Percentiles rank a stretch among this genome's conserved stretches.
Evolutionary conservation across 2,797 vertebrate species (phyloP).

Genomic region (Lepilemur septentrionalis): DNA sequence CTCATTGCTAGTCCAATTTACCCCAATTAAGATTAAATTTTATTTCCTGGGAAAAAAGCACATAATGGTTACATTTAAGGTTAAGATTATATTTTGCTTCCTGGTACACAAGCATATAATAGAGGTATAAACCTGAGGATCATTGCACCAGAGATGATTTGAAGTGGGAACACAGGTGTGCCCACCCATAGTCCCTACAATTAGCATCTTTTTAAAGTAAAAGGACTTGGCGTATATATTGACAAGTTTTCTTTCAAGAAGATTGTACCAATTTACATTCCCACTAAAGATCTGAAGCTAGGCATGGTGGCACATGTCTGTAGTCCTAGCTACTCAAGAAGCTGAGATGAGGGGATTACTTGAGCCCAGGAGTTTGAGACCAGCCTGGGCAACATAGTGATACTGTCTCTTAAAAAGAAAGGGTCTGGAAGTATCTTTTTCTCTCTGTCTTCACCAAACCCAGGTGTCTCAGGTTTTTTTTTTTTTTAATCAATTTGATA

Average conservation of each 20-base stretch:
- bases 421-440: neutral
- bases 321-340: no score
- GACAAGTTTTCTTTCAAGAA: neutral
- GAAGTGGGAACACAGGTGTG: neutral
- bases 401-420: no score
- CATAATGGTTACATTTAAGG: neutral
- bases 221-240: neutral
- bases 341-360: no score
- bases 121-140: neutral
- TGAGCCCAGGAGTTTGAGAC: no score
- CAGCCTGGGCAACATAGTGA: no score
- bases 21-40: neutral
- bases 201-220: neutral
- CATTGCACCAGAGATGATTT: neutral
- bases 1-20: neutral
- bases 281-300: neutral
- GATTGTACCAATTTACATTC: neutral
- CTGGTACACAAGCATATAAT: neutral
- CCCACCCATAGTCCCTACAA: neutral
- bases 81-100: neutral
- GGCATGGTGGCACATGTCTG: no score
- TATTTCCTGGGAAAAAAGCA: neutral
- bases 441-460: neutral
- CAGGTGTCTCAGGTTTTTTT: no score
- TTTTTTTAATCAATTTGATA: neutral